Evolutionary conservation across 2,888 invertebrate species (phyloP).

Genomic region (Drosophila infuscata): DNA sequence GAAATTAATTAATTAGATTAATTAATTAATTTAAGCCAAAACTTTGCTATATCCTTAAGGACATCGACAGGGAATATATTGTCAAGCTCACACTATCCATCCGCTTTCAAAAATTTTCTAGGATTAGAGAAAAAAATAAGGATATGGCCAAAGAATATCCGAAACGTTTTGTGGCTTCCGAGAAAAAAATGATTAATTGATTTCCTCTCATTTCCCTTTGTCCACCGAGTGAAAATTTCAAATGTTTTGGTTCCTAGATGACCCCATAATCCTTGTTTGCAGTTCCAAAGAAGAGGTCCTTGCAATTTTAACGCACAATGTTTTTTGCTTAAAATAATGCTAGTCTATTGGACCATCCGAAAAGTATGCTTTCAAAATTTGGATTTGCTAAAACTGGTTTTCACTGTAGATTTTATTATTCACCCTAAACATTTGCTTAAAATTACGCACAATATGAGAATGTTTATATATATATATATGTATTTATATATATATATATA

Average conservation of each 20-base stretch:
- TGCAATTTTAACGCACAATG: background rate
- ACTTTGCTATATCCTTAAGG: too few relatives aligned
- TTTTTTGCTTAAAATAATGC: background rate
- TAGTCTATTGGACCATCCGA: background rate
- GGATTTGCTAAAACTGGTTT: background rate
- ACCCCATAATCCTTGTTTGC: background rate
- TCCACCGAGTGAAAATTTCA: too few relatives aligned
- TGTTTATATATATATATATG: conserved; percentile 3
- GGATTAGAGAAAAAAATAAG: too few relatives aligned
- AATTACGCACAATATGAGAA: conserved; percentile 1
- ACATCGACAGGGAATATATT: too few relatives aligned
- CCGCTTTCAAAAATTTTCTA: too few relatives aligned
- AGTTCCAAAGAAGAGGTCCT: background rate
- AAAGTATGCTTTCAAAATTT: background rate
- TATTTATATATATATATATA: conserved; percentile 24
- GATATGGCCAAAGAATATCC: background rate
- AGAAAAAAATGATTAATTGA: background rate
- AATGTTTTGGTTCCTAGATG: background rate
- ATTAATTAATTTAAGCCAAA: too few relatives aligned
- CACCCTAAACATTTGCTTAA: conserved; percentile 3
- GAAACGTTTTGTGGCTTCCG: background rate
- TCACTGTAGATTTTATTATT: conserved; percentile 8
- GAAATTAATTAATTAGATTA: too few relatives aligned
- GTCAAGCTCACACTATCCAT: too few relatives aligned
- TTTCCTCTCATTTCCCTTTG: background rate